Percentiles rank a stretch among this genome's conserved stretches.
Conservation (phyloP, 2,888 invertebrate species). For the Colostygia pectinataria region DNA sequence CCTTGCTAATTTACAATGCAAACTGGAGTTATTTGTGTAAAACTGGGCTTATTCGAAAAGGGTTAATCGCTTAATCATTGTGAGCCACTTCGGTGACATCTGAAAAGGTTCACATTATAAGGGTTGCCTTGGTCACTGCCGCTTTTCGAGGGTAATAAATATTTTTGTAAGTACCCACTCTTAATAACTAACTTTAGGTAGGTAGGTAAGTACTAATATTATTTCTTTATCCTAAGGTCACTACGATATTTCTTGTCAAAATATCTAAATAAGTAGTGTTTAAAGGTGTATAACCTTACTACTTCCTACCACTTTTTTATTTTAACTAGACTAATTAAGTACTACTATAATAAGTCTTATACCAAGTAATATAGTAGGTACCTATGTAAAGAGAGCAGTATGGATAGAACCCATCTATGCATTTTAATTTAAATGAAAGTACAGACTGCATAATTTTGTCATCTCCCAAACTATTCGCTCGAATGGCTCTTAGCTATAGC, state of each 20-base stretch:
- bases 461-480: conserved; percentile 6
- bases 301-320: too few relatives aligned
- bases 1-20: too few relatives aligned
- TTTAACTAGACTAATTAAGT: too few relatives aligned
- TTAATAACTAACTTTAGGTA: neutral
- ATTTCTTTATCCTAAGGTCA: neutral
- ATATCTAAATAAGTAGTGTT: neutral
- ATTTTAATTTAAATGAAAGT: neutral
- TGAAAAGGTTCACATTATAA: conserved; percentile 11
- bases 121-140: conserved; percentile 3
- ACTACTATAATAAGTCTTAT: too few relatives aligned
- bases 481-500: conserved; percentile 10
- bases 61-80: conserved; percentile 18
- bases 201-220: neutral
- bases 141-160: neutral
- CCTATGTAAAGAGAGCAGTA: too few relatives aligned
- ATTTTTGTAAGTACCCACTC: too few relatives aligned
- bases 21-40: too few relatives aligned
- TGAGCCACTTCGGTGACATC: conserved; percentile 11
- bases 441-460: conserved; percentile 19
- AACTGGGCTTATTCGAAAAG: neutral
- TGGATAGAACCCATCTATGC: too few relatives aligned
- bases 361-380: too few relatives aligned
- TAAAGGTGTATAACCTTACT: too few relatives aligned
- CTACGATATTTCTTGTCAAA: too few relatives aligned